Conservation (phyloP, 2,888 invertebrate genomes). For the Liopterus haemorrhoidalis region DNA sequence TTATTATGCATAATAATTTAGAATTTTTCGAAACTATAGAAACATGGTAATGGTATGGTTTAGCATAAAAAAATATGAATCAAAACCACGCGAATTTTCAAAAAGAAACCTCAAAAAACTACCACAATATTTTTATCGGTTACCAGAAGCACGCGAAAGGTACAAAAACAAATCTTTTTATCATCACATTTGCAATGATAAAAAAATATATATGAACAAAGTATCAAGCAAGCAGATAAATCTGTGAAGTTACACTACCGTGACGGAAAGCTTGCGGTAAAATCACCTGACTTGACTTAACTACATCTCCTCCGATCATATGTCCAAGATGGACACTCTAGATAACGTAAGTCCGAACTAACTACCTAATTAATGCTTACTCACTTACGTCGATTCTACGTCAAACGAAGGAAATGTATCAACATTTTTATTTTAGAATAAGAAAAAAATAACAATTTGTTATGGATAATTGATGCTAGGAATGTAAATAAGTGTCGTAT, state of each 20-base stretch:
- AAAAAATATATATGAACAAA: not conserved
- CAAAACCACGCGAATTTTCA: too few species aligned
- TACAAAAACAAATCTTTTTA: not conserved
- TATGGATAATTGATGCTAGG: too few species aligned
- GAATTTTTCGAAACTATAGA: too few species aligned
- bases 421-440: not conserved
- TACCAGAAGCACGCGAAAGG: not conserved
- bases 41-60: too few species aligned
- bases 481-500: too few species aligned
- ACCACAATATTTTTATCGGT: too few species aligned
- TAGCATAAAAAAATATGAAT: too few species aligned
- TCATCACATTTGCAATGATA: not conserved
- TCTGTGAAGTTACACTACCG: not conserved
- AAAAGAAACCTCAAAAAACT: too few species aligned
- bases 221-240: not conserved
- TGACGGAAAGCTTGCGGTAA: not conserved
- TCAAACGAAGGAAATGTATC: too few species aligned
- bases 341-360: constrained; percentile 10
- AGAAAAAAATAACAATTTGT: constrained; percentile 13
- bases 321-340: not conserved
- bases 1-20: too few species aligned
- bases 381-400: too few species aligned
- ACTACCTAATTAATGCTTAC: constrained; percentile 1
- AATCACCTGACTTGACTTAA: constrained; percentile 9
- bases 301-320: not conserved